phyloP scores from a whole-genome alignment of 2,888 invertebrate species.

The Serrognathus titanus region DNA sequence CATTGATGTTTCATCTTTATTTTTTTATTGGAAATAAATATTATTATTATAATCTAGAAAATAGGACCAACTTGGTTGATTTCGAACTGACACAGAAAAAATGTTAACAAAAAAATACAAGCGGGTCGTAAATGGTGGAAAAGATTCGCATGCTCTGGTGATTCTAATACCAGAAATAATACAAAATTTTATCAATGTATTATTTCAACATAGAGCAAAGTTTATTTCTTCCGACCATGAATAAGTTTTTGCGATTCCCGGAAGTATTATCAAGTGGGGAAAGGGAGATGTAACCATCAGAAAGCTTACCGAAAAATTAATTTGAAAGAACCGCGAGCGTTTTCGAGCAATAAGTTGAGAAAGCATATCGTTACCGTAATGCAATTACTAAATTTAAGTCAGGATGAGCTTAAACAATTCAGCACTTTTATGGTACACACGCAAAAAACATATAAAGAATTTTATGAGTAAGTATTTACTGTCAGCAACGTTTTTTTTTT shows the following conservation, averaged over 20 bases:
- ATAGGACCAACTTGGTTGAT: no score
- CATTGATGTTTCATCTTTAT: no score
- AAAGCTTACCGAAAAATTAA: conserved; percentile 16
- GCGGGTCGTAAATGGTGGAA: conserved; percentile 31
- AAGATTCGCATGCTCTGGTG: conserved; percentile 32
- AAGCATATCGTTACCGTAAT: conserved; percentile 32
- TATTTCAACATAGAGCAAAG: conserved; percentile 26
- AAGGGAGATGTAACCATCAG: conserved; percentile 30
- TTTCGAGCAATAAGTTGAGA: conserved; percentile 28
- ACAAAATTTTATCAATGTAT: conserved; percentile 24
- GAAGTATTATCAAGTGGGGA: conserved; percentile 30
- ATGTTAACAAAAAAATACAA: no score
- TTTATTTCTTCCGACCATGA: conserved; percentile 30
- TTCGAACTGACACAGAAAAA: no score
- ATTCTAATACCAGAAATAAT: conserved; percentile 29
- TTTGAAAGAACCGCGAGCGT: conserved; percentile 22
- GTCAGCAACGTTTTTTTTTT: no score
- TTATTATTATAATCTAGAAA: no score
- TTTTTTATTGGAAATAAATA: no score
- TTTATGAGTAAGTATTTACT: conserved; percentile 20
- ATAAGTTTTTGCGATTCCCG: conserved; percentile 29
- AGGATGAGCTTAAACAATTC: conserved; percentile 20
- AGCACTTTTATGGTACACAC: conserved; percentile 25
- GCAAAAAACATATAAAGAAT: conserved; percentile 24
- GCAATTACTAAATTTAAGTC: conserved; percentile 27